Conservation (phyloP, 2,797 vertebrate species). For the Pantherophis vulpinus region DNA sequence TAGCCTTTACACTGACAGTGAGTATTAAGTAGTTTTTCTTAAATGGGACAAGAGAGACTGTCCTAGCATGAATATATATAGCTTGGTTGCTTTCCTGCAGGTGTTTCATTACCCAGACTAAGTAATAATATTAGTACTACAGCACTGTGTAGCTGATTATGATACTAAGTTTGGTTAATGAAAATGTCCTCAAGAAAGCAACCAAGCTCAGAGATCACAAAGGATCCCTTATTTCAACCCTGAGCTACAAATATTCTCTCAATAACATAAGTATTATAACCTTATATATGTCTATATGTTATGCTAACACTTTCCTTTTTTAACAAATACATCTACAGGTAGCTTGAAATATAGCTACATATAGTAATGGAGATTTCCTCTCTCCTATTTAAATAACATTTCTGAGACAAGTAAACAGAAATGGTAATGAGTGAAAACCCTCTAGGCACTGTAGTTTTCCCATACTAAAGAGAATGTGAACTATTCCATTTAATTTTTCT, state of each 20-base stretch:
- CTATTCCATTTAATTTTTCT: not conserved
- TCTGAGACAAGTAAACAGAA: not conserved
- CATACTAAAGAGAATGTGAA: not conserved
- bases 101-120: not conserved
- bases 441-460: not conserved
- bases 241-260: not conserved
- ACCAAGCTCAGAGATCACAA: not conserved
- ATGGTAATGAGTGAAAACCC: not conserved
- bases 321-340: not conserved
- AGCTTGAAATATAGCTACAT: not conserved
- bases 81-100: no score
- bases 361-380: not conserved
- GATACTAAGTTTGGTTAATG: not conserved
- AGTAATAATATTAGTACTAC: not conserved
- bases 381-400: not conserved
- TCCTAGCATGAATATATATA: not conserved
- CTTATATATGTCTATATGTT: not conserved
- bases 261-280: not conserved
- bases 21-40: not conserved
- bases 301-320: not conserved
- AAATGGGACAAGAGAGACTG: not conserved
- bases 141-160: not conserved
- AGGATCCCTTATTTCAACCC: not conserved
- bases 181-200: not conserved
- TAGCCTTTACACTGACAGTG: not conserved